phyloP scores from a whole-genome alignment of 2,888 invertebrate species.

The Leptothorax acervorum region DNA sequence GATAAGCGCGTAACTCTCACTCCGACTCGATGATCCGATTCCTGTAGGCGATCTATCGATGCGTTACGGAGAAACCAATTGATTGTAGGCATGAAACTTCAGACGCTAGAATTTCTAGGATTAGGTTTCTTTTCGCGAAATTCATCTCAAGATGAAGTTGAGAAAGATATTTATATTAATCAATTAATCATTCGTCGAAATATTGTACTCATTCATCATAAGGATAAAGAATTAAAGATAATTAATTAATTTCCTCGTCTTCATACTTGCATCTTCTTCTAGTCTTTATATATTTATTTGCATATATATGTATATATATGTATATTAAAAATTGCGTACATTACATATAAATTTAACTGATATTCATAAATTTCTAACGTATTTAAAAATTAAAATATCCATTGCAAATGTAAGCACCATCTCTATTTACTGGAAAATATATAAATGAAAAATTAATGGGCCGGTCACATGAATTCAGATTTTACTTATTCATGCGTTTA shows the following conservation, averaged over 20 bases:
- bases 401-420: constrained; percentile 50
- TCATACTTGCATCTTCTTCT: neutral
- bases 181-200: neutral
- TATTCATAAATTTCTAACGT: constrained; percentile 47
- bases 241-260: neutral
- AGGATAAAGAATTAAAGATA: neutral
- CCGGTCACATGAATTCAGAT: constrained; percentile 49
- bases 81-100: neutral
- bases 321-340: constrained; percentile 38
- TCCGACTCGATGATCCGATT: constrained; percentile 29
- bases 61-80: constrained; percentile 34
- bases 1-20: constrained; percentile 41
- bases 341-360: constrained; percentile 40
- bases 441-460: constrained; percentile 54
- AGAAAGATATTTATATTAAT: neutral
- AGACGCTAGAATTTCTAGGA: neutral
- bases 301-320: neutral
- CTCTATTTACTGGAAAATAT: constrained; percentile 50
- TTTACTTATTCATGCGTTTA: constrained; percentile 48
- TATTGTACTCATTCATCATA: neutral
- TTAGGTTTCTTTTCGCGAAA: neutral
- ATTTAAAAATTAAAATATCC: constrained; percentile 55
- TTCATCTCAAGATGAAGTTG: neutral
- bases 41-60: constrained; percentile 10
- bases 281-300: neutral